Percentiles rank a stretch among this genome's conserved stretches.
phyloP scores from a whole-genome alignment of 2,113 vertebrate genomes.

The Acrocephalus kingi region DNA sequence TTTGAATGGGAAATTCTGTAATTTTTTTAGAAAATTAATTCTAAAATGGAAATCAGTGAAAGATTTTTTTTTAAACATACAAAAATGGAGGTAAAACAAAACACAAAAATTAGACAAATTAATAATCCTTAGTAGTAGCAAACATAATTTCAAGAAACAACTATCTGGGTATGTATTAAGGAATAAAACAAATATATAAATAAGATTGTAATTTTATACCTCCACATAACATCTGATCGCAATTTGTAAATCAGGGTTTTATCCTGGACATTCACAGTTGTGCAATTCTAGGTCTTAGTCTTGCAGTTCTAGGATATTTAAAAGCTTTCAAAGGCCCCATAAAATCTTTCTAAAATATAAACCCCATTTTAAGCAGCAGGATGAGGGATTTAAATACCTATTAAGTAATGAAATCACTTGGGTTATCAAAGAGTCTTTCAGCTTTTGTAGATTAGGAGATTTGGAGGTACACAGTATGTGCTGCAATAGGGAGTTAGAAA shows the following conservation, averaged over 20 bases:
- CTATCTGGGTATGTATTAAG: neutral
- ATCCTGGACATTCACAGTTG: neutral
- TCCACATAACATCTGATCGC: neutral
- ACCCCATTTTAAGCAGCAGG: neutral
- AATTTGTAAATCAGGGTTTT: neutral
- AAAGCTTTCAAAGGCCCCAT: neutral
- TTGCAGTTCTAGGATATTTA: neutral
- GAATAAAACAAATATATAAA: neutral
- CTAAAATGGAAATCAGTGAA: neutral
- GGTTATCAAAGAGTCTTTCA: neutral
- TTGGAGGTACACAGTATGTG: neutral
- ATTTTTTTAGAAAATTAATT: neutral
- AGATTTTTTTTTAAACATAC: accelerated
- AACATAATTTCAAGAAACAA: neutral
- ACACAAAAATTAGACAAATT: neutral
- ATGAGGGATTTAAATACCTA: neutral
- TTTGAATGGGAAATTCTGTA: neutral
- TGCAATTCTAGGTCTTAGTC: neutral
- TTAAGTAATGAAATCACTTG: neutral
- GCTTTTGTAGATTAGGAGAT: neutral
- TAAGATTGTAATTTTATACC: neutral
- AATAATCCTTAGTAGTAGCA: neutral
- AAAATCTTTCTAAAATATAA: neutral
- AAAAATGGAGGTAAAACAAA: neutral
- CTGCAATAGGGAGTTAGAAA: neutral